Base-by-base conservation (phyloP, 2,888 invertebrate genomes). In the Sarcophaga rosellei region DNA sequence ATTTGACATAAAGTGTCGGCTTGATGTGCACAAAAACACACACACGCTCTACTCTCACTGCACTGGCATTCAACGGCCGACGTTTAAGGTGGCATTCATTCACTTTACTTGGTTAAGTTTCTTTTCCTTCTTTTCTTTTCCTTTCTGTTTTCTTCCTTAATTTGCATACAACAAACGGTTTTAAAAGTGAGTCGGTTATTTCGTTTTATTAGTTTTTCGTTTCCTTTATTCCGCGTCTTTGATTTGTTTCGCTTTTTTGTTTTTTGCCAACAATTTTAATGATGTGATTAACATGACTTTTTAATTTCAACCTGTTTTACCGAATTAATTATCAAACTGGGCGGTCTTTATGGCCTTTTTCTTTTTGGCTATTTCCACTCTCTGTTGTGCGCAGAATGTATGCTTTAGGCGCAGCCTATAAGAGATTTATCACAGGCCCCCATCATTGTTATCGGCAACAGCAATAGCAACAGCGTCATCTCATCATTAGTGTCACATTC, bases 251-350 rank as follows among this genome's bases (percentile, higher is more conserved):
- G 35, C 10, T 73, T 81, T 20, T 70, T n/a, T n/a, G n/a, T n/a
- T n/a, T 79, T 78, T 86, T 75, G 61, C 88, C 89, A 91, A 91
- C 91, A 91, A 93, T 93, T 93, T 93, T 93, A 93, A 93, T 93
- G 93, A 93, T 92, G 92, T 92, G 91, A 92, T 92, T 93, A 92
- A 93, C 93, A 93, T 91, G 92, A 92, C 92, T 93, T 93, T 93
- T 93, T 93, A 93, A 93, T 93, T 93, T 93, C 92, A 90, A 90
- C 86, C 84, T 86, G 91, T 90, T 90, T 91, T 17, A 91, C 91
- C 91, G 92, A 92, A 93, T 93, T 93, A 92, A 93, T 93, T 93
- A 92, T 91, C 90, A 90, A 35, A 89, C 90, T 93, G 92, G 93
- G 92, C 92, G 92, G 92, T 93, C 92, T 53, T 53, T 53, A 17